Percentiles rank a stretch among this genome's conserved stretches.
Evolutionary conservation across 2,797 vertebrate genomes (phyloP).

Genomic region (Semaprochilodus insignis): DNA sequence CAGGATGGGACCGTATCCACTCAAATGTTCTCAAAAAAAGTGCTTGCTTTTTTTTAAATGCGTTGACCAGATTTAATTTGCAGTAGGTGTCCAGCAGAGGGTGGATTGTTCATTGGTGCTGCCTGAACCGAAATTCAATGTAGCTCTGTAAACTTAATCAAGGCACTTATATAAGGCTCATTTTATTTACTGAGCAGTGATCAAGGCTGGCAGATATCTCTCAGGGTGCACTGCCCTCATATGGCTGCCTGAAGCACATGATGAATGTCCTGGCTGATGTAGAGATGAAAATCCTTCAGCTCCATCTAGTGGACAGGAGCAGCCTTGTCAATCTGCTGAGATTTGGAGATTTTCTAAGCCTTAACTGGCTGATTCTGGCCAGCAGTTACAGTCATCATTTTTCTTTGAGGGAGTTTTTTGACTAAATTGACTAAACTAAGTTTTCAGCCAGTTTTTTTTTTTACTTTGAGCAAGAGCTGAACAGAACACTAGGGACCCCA

Average conservation of each 20-base stretch:
- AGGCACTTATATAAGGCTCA: neutral
- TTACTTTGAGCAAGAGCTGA: too few relatives aligned
- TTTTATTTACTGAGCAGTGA: neutral
- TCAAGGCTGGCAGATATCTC: slow-evolving; percentile 3
- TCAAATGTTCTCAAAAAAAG: neutral
- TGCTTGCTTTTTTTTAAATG: neutral
- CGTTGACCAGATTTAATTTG: neutral
- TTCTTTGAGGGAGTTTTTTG: too few relatives aligned
- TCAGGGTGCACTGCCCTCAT: slow-evolving; percentile 64
- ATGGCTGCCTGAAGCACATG: slow-evolving; percentile 30
- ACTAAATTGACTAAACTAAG: too few relatives aligned
- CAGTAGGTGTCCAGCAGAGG: neutral
- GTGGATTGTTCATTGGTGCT: neutral
- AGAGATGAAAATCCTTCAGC: slow-evolving; percentile 60
- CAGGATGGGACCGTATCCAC: neutral
- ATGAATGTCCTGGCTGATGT: slow-evolving; percentile 17
- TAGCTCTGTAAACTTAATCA: neutral
- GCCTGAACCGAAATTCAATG: neutral
- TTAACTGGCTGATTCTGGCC: too few relatives aligned
- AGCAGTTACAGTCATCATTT: too few relatives aligned
- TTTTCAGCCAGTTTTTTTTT: too few relatives aligned
- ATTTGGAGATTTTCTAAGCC: too few relatives aligned
- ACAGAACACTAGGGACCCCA: too few relatives aligned
- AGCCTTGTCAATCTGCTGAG: neutral
- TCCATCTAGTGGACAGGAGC: slow-evolving; percentile 71